Percentiles rank a stretch among this genome's conserved stretches.
These are phyloP conservation scores for Aphaenogaster floridana DNA, from an alignment of 1,140 invertebrate species.

Conservation along the genomic window DNA sequence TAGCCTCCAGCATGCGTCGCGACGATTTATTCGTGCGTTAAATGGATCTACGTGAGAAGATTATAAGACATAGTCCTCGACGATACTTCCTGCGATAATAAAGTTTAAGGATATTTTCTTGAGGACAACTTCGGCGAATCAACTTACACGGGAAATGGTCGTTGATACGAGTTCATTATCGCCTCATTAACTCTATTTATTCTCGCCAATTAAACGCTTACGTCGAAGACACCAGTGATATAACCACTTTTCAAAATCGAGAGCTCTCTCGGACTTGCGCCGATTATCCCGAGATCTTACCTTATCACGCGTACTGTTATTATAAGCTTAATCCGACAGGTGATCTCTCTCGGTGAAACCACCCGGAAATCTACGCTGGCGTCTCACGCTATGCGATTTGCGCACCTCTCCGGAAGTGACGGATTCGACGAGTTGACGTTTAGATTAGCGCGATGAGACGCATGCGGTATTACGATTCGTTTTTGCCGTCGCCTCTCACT, in stretches of 20 bases:
- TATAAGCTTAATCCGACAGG: slow-evolving; percentile 52
- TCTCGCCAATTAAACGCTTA: slow-evolving; percentile 19
- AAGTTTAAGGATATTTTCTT: slow-evolving; percentile 28
- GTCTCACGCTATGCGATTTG: neutral
- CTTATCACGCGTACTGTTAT: slow-evolving; percentile 34
- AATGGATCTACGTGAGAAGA: slow-evolving; percentile 55
- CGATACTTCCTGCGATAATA: slow-evolving; percentile 27
- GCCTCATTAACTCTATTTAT: slow-evolving; percentile 31
- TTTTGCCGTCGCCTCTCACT: slow-evolving; percentile 34
- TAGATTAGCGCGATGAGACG: slow-evolving; percentile 65
- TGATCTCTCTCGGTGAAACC: slow-evolving; percentile 14
- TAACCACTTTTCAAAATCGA: slow-evolving; percentile 15
- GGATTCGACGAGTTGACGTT: slow-evolving; percentile 68
- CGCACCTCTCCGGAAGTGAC: slow-evolving; percentile 51
- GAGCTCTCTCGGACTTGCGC: neutral
- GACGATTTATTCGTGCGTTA: slow-evolving; percentile 47
- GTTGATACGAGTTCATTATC: slow-evolving; percentile 3
- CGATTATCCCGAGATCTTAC: neutral
- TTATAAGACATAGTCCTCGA: neutral
- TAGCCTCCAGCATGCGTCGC: slow-evolving; percentile 20
- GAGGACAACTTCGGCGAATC: neutral
- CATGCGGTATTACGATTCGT: neutral
- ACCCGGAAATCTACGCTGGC: slow-evolving; percentile 14
- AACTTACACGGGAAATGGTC: neutral
- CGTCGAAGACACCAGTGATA: neutral